A percentile compares a stretch with the other conserved stretches of the same genome.
phyloP scores from a whole-genome alignment of 2,797 vertebrate species.

The Paramormyrops hopkinsi region DNA sequence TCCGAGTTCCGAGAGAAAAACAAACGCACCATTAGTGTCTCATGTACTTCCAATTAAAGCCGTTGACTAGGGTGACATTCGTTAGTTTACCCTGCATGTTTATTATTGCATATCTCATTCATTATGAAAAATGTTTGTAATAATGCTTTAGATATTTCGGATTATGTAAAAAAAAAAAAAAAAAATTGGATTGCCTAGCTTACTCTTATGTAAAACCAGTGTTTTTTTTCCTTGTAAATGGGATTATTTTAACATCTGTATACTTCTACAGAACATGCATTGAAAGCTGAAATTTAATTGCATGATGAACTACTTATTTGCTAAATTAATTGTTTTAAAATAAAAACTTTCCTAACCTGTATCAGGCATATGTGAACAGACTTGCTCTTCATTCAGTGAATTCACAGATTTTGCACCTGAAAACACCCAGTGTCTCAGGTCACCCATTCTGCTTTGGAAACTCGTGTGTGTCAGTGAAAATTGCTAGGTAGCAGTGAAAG shows the following conservation, averaged over 20 bases:
- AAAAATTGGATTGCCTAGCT: not conserved
- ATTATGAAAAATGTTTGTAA: not conserved
- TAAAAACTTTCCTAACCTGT: not conserved
- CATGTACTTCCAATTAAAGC: not conserved
- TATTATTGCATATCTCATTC: not conserved
- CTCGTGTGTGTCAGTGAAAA: not conserved
- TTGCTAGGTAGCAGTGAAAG: not conserved
- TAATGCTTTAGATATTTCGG: not conserved
- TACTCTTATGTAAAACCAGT: not conserved
- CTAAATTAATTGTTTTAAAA: not conserved
- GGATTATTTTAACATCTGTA: not conserved
- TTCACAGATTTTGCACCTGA: not conserved
- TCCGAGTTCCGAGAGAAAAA: too few relatives aligned
- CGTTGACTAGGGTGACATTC: not conserved
- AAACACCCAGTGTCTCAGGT: not conserved
- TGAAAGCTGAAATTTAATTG: not conserved
- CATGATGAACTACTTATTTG: not conserved
- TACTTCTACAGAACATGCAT: not conserved
- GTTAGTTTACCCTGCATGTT: not conserved
- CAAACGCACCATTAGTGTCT: not conserved
- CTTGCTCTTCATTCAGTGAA: not conserved
- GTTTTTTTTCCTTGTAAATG: not conserved
- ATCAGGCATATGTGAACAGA: not conserved
- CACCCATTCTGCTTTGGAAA: not conserved
- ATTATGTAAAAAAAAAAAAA: not conserved